Percentiles rank a stretch among this genome's conserved stretches.
phyloP scores from a whole-genome alignment of 1,140 invertebrate genomes.

The Pachypeltis micranthus region DNA sequence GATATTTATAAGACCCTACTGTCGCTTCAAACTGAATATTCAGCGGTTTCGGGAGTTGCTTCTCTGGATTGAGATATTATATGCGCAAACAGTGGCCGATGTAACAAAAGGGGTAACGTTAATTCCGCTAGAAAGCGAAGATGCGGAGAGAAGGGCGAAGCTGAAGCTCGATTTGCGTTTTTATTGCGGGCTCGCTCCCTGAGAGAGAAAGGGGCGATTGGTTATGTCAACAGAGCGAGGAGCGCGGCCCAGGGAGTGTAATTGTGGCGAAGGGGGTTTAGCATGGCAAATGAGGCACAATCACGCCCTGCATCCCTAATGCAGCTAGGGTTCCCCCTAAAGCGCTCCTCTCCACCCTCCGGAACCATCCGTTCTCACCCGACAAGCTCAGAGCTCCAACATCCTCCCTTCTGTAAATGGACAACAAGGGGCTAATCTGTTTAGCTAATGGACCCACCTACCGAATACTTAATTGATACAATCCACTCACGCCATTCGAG shows the following conservation, averaged over 20 bases:
- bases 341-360: neutral
- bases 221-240: slow-evolving; percentile 13
- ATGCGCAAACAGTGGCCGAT: slow-evolving; percentile 4
- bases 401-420: slow-evolving; percentile 5
- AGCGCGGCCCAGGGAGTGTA: slow-evolving; percentile 2
- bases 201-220: slow-evolving; percentile 5
- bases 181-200: slow-evolving; percentile 12
- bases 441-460: slow-evolving; percentile 16
- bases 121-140: neutral
- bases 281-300: slow-evolving; percentile 17
- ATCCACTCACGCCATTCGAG: slow-evolving; percentile 2
- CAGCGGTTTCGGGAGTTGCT: neutral
- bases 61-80: neutral
- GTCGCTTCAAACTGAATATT: neutral
- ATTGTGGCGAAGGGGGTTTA: slow-evolving; percentile 14
- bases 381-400: too few relatives aligned
- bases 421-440: slow-evolving; percentile 15
- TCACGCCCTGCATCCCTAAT: slow-evolving; percentile 17
- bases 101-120: neutral
- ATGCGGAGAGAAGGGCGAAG: neutral
- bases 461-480: slow-evolving; percentile 17
- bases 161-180: slow-evolving; percentile 2
- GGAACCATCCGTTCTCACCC: neutral
- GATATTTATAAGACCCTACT: too few relatives aligned
- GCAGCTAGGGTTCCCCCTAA: neutral